phyloP scores from a whole-genome alignment of 2,113 vertebrate genomes.

The Eptesicus fuscus region DNA sequence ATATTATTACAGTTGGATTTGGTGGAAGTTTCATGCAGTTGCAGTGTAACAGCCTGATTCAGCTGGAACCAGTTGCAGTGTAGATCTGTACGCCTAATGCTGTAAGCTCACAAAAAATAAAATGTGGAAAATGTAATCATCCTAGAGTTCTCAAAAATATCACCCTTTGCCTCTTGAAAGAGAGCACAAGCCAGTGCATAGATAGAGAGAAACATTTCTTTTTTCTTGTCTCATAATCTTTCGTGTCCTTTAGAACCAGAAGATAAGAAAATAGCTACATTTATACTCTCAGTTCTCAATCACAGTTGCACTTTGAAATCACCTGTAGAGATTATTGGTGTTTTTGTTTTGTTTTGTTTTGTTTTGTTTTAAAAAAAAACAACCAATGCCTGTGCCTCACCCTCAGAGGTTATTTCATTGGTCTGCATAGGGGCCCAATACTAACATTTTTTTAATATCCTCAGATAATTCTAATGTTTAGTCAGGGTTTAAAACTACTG shows the following conservation, averaged over 20 bases:
- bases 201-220: background rate
- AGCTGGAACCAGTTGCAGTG: background rate
- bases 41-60: background rate
- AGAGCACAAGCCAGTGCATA: background rate
- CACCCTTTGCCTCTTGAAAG: background rate
- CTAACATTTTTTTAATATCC: background rate
- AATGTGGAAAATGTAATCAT: background rate
- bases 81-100: background rate
- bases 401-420: background rate
- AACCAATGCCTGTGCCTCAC: background rate
- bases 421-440: background rate
- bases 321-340: background rate
- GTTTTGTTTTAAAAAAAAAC: background rate
- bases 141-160: background rate
- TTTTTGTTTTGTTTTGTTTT: too few species aligned
- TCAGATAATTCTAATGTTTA: background rate
- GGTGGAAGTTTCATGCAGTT: background rate
- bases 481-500: background rate
- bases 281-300: background rate
- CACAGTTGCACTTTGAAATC: background rate
- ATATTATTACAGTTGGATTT: background rate
- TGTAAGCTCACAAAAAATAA: background rate
- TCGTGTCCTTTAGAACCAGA: background rate
- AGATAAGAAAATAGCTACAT: background rate
- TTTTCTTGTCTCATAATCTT: background rate